Percentiles rank a stretch among this genome's conserved stretches.
These are phyloP conservation scores for Tinea trinotella DNA, from an alignment of 2,888 invertebrate species.

Conservation along the genomic window DNA sequence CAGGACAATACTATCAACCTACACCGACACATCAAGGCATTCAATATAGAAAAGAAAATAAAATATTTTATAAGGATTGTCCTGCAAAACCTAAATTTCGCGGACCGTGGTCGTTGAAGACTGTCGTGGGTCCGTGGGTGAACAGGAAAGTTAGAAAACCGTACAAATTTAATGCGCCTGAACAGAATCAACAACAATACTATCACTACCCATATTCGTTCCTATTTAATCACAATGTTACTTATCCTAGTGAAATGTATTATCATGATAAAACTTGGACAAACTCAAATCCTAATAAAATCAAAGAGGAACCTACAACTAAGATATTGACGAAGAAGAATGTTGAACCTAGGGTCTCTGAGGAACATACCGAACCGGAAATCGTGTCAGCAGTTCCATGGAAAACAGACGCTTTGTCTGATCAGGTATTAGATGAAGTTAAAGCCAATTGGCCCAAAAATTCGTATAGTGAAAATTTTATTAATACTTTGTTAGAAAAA, in stretches of 20 bases:
- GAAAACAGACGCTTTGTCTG: conserved; percentile 45
- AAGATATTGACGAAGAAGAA: not conserved
- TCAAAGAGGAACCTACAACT: not conserved
- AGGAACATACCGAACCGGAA: not conserved
- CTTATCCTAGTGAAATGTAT: conserved; percentile 24
- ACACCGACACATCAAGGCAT: conserved; percentile 25
- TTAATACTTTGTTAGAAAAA: conserved; percentile 44
- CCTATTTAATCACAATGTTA: conserved; percentile 33
- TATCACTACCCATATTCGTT: conserved; percentile 44
- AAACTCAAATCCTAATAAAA: not conserved
- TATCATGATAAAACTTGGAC: conserved; percentile 2
- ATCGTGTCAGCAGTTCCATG: conserved; percentile 27
- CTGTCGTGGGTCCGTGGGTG: not conserved
- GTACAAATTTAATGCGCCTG: too few relatives aligned
- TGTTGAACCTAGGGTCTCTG: not conserved
- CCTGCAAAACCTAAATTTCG: not conserved
- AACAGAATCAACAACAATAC: too few relatives aligned
- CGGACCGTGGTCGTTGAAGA: not conserved
- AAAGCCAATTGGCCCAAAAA: conserved; percentile 30
- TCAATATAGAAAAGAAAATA: not conserved
- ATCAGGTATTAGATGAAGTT: conserved; percentile 42
- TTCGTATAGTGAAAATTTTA: too few relatives aligned
- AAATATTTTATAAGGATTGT: too few relatives aligned
- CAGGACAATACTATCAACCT: conserved; percentile 36
- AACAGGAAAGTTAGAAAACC: conserved; percentile 18